A percentile compares a stretch with the other conserved stretches of the same genome.
phyloP scores from a whole-genome alignment of 2,113 vertebrate genomes.

The Tachysurus fulvidraco region DNA sequence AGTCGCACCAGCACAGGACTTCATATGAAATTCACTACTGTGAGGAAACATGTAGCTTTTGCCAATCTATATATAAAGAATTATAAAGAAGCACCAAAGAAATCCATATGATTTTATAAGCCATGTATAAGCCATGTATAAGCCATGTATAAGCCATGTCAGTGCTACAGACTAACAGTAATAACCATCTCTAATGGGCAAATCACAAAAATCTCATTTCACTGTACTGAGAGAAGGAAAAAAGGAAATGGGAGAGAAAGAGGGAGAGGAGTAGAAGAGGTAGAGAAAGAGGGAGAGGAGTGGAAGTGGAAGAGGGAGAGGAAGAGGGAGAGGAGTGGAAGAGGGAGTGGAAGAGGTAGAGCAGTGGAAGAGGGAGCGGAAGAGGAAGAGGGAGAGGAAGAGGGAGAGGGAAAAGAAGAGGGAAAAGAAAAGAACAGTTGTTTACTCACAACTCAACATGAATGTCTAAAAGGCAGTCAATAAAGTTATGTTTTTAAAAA shows the following conservation, averaged over 20 bases:
- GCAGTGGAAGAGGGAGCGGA: too few species aligned
- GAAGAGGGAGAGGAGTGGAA: too few species aligned
- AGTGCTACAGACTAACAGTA: neutral
- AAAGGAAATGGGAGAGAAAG: too few species aligned
- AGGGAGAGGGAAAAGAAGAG: too few species aligned
- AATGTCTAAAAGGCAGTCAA: neutral
- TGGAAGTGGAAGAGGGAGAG: too few species aligned
- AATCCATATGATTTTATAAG: neutral
- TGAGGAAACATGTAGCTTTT: neutral
- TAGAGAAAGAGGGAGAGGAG: too few species aligned
- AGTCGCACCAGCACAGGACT: constrained; percentile 21
- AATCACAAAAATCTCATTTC: neutral
- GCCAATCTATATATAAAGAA: neutral
- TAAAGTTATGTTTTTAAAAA: neutral
- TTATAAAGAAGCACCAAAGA: neutral
- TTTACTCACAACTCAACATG: neutral
- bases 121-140: neutral
- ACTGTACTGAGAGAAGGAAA: neutral
- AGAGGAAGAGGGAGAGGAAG: too few species aligned
- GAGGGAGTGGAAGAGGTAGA: too few species aligned
- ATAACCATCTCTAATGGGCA: neutral
- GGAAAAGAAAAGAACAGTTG: neutral
- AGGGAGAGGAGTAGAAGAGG: too few species aligned
- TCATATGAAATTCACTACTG: neutral
- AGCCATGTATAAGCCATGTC: neutral